A percentile compares a stretch with the other conserved stretches of the same genome.
phyloP scores from a whole-genome alignment of 37 sponge, comb jelly and placozoan genomes.

The Ianthella basta region DNA sequence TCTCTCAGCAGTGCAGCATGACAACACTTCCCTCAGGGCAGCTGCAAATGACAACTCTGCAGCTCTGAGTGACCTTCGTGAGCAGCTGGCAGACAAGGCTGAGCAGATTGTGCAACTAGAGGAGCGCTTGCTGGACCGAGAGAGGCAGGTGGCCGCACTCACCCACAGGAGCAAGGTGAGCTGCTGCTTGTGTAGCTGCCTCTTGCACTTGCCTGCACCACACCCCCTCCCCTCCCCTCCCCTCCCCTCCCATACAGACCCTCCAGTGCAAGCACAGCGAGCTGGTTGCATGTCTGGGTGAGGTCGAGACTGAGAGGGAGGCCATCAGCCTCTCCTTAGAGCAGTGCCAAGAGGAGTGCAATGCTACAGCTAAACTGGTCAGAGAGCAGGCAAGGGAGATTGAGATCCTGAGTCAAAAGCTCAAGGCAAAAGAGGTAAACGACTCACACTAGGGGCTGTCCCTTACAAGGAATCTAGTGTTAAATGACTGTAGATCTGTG shows the following conservation, averaged over 20 bases:
- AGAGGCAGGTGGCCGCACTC: neutral
- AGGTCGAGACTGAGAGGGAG: constrained; percentile 14
- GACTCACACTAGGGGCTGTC: too few relatives aligned
- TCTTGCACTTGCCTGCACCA: neutral
- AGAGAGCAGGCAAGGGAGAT: too few relatives aligned
- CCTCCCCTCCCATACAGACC: neutral
- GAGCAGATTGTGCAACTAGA: neutral
- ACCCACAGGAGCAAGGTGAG: neutral
- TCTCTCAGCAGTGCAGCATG: too few relatives aligned
- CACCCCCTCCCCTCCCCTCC: neutral
- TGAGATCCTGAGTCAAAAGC: too few relatives aligned
- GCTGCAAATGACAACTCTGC: too few relatives aligned
- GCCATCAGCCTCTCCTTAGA: neutral
- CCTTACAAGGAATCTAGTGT: too few relatives aligned
- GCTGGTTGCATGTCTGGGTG: neutral
- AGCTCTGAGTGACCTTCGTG: neutral
- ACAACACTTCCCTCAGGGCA: too few relatives aligned
- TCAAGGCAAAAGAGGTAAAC: too few relatives aligned
- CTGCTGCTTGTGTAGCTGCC: too few relatives aligned
- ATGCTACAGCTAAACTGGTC: too few relatives aligned
- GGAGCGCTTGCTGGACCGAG: neutral
- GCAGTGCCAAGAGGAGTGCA: too few relatives aligned
- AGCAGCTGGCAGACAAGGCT: neutral
- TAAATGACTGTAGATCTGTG: neutral
- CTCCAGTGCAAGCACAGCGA: neutral